Conservation (phyloP, 2,888 invertebrate genomes). For the Physocephala rufipes region DNA sequence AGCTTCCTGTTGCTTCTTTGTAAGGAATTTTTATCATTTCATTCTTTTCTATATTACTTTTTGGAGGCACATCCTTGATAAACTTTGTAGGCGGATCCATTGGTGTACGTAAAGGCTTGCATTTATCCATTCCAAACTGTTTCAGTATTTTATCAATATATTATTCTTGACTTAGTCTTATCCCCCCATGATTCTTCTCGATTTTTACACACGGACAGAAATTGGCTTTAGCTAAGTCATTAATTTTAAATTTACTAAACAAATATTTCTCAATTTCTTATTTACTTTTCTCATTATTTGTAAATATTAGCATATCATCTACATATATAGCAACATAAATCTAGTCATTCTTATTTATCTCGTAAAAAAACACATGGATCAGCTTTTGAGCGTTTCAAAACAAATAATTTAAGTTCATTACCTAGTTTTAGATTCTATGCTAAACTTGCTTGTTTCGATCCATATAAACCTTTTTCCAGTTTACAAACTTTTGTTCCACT, state of each 20-base stretch:
- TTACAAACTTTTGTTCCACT: neutral
- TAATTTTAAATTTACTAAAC: neutral
- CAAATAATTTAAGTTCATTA: neutral
- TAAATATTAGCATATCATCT: neutral
- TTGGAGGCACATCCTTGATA: conserved; percentile 39
- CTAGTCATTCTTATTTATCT: neutral
- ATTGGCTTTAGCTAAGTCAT: neutral
- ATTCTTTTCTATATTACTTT: conserved; percentile 34
- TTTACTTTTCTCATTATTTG: neutral
- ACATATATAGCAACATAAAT: neutral
- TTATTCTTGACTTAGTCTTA: neutral
- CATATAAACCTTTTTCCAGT: neutral
- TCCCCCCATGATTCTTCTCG: neutral
- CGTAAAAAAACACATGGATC: neutral
- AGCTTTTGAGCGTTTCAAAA: neutral
- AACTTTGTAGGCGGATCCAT: conserved; percentile 36
- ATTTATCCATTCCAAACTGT: conserved; percentile 22
- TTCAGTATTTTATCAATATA: conserved; percentile 4
- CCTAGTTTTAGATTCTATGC: neutral
- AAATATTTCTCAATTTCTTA: neutral
- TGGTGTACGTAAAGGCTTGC: conserved; percentile 16
- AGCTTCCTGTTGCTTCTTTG: conserved; percentile 40
- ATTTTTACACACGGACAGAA: neutral
- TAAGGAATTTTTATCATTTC: conserved; percentile 42
- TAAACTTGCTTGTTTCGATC: neutral